Percentiles rank a stretch among this genome's conserved stretches.
Conservation (phyloP, 2,888 invertebrate species). For the Microplitis manilae region DNA sequence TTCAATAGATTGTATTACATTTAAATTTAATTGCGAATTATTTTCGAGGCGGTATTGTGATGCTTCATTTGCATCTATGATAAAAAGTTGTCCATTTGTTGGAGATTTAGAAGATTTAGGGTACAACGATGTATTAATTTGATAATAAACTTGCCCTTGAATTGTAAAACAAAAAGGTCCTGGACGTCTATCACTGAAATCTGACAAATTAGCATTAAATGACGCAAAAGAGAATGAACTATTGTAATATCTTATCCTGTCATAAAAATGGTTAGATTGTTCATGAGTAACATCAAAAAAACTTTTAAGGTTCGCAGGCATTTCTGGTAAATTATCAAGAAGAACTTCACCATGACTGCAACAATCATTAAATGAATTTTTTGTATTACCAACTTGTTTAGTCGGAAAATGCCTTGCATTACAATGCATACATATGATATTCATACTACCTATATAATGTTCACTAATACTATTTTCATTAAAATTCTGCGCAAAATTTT, state of each 20-base stretch:
- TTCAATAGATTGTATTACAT: slow-evolving; percentile 5
- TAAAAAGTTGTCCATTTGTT: too few species aligned
- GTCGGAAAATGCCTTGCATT: slow-evolving; percentile 36
- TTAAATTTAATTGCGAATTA: not conserved
- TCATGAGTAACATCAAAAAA: slow-evolving; percentile 33
- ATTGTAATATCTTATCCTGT: too few species aligned
- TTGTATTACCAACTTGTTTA: slow-evolving; percentile 26
- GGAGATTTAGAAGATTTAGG: too few species aligned
- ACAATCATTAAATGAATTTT: slow-evolving; percentile 43
- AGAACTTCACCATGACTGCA: slow-evolving; percentile 39
- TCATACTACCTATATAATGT: slow-evolving; percentile 41
- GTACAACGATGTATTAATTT: too few species aligned
- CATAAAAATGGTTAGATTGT: too few species aligned
- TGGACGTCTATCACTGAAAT: too few species aligned
- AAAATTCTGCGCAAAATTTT: too few species aligned
- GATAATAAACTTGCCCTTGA: too few species aligned
- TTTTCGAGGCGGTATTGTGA: too few species aligned
- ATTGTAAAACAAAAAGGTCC: too few species aligned
- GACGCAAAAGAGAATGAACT: too few species aligned
- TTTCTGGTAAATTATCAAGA: slow-evolving; percentile 31
- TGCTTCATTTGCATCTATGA: not conserved
- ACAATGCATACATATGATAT: slow-evolving; percentile 35
- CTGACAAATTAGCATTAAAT: too few species aligned
- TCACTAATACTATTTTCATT: not conserved
- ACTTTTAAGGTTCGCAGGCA: slow-evolving; percentile 22